Evolutionary conservation across 2,113 vertebrate species (phyloP).

Genomic region (Alligator mississippiensis): DNA sequence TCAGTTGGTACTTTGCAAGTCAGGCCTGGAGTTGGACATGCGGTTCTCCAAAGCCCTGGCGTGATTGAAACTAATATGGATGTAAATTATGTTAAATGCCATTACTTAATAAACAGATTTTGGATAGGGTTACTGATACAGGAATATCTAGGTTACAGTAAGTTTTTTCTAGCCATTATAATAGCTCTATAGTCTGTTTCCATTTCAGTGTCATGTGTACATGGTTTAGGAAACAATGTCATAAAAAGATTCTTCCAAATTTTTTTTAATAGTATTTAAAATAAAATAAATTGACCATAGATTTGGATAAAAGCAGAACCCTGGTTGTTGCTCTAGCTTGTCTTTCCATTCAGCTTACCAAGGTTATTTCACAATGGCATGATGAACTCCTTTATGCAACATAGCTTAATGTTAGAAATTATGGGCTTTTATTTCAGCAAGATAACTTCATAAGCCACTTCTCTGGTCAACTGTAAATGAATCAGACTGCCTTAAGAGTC

Average conservation of each 20-base stretch:
- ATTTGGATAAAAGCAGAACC: not conserved
- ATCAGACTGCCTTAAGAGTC: constrained; percentile 19
- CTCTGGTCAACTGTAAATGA: constrained; percentile 18
- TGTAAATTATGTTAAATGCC: not conserved
- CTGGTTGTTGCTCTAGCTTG: not conserved
- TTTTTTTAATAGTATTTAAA: not conserved
- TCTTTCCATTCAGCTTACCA: constrained; percentile 14
- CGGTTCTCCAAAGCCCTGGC: not conserved
- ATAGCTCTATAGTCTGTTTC: not conserved
- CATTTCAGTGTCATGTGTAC: not conserved
- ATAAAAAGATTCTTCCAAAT: not conserved
- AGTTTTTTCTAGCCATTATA: not conserved
- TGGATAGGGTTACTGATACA: not conserved
- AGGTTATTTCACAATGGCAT: not conserved
- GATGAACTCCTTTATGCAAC: constrained; percentile 48
- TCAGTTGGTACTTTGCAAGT: not conserved
- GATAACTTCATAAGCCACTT: not conserved
- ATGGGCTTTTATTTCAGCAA: not conserved
- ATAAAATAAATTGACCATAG: not conserved
- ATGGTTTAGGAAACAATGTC: not conserved
- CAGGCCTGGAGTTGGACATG: not conserved
- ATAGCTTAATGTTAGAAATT: constrained; percentile 39
- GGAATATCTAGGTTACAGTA: not conserved
- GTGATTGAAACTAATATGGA: accelerated
- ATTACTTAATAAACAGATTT: not conserved